Conservation (phyloP, 2,888 invertebrate species). For the Itoplectis maculator region DNA sequence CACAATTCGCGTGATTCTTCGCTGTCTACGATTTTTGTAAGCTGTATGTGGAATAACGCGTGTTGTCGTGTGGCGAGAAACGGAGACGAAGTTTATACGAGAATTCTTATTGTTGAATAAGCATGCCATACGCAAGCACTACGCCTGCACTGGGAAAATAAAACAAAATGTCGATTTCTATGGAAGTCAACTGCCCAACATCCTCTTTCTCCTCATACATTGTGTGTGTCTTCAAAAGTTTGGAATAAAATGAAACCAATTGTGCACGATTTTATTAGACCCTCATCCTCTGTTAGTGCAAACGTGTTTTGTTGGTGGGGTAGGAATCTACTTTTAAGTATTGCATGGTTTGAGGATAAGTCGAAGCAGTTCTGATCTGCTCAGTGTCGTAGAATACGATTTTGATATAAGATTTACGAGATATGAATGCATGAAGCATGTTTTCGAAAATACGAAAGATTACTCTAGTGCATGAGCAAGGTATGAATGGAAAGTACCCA, state of each 20-base stretch:
- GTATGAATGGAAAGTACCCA: background rate
- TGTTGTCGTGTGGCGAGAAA: conserved; percentile 4
- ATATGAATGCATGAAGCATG: conserved; percentile 58
- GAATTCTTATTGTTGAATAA: conserved; percentile 31
- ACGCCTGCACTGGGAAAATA: conserved; percentile 36
- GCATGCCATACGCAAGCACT: conserved; percentile 20
- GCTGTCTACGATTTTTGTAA: conserved; percentile 31
- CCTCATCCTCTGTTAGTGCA: conserved; percentile 16
- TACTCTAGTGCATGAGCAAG: conserved; percentile 2
- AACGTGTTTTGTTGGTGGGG: background rate
- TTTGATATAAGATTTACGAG: background rate
- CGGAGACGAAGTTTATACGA: conserved; percentile 7
- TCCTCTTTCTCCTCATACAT: conserved; percentile 32
- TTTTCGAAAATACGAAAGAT: background rate
- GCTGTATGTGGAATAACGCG: background rate
- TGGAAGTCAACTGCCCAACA: conserved; percentile 9
- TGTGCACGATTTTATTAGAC: conserved; percentile 34
- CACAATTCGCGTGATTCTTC: conserved; percentile 19
- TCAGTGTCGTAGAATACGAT: background rate
- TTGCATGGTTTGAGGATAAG: conserved; percentile 32
- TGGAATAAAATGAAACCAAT: conserved; percentile 31
- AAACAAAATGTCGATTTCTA: conserved; percentile 14
- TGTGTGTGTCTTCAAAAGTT: conserved; percentile 30
- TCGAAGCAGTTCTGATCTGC: background rate
- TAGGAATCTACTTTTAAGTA: conserved; percentile 28